phyloP scores from a whole-genome alignment of 2,113 vertebrate species.

The Gobio gobio region DNA sequence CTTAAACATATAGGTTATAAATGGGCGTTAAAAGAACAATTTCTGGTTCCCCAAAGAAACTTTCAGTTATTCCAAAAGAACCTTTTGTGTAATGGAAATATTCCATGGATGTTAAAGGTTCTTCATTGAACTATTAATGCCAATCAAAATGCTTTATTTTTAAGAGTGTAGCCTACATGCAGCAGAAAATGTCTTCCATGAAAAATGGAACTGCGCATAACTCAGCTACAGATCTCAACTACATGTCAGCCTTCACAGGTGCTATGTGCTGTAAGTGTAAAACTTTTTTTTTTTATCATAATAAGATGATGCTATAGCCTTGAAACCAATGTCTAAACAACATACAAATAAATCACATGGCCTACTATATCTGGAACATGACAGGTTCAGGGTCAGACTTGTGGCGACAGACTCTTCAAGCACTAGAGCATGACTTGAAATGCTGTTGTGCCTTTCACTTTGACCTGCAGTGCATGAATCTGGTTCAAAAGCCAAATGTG shows the following conservation, averaged over 20 bases:
- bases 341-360: background rate
- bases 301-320: background rate
- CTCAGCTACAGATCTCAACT: background rate
- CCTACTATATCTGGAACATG: background rate
- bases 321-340: background rate
- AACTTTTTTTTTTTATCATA: background rate
- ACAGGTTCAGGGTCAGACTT: conserved; percentile 42
- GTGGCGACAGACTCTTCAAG: conserved; percentile 40
- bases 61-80: no score
- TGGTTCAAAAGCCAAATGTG: conserved; percentile 38
- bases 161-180: no score
- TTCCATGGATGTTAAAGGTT: no score
- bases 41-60: no score
- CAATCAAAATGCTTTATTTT: no score
- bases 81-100: no score
- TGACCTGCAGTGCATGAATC: conserved; percentile 57
- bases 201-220: background rate
- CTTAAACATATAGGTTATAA: no score
- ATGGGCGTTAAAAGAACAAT: no score
- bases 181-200: background rate
- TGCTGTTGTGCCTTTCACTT: conserved; percentile 54
- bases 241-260: background rate
- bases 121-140: no score
- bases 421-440: conserved; percentile 48
- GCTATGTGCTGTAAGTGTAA: background rate